These are phyloP conservation scores for Nephila pilipes DNA, from an alignment of 1,140 invertebrate species.

Conservation along the genomic window DNA sequence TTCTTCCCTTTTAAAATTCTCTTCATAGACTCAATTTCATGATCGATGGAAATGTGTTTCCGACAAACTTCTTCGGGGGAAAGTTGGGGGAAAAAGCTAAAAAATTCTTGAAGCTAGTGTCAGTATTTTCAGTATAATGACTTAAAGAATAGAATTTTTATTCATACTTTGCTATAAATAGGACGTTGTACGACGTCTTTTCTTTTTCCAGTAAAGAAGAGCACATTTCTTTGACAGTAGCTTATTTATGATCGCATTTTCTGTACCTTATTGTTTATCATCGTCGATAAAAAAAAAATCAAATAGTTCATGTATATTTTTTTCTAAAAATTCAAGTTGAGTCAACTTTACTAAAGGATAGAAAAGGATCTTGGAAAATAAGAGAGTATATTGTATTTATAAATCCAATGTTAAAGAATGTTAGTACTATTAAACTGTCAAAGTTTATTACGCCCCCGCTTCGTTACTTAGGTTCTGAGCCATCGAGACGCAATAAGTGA, in stretches of 20 bases:
- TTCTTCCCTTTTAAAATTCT: constrained; percentile 22
- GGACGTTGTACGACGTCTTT: not conserved
- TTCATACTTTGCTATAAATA: not conserved
- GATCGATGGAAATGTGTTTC: constrained; percentile 31
- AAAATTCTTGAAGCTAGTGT: constrained; percentile 2
- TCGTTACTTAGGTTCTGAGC: too few species aligned
- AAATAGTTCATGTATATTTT: not conserved
- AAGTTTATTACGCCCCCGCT: too few species aligned
- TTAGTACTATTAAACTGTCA: too few species aligned
- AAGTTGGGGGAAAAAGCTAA: not conserved
- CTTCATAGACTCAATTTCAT: constrained; percentile 20
- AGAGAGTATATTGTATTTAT: too few species aligned
- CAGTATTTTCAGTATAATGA: not conserved
- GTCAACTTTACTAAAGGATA: too few species aligned
- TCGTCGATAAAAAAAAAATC: not conserved
- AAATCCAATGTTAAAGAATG: too few species aligned
- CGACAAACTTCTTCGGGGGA: constrained; percentile 23
- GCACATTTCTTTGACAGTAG: constrained; percentile 4
- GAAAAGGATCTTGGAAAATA: too few species aligned
- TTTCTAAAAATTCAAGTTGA: too few species aligned
- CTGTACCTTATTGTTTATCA: constrained; percentile 2
- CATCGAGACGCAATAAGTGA: too few species aligned
- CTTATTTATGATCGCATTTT: constrained; percentile 9
- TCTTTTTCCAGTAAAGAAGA: not conserved
- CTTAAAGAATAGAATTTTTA: constrained; percentile 4